Conservation (phyloP, 2,113 vertebrate genomes). For the Planiliza haematocheilus region DNA sequence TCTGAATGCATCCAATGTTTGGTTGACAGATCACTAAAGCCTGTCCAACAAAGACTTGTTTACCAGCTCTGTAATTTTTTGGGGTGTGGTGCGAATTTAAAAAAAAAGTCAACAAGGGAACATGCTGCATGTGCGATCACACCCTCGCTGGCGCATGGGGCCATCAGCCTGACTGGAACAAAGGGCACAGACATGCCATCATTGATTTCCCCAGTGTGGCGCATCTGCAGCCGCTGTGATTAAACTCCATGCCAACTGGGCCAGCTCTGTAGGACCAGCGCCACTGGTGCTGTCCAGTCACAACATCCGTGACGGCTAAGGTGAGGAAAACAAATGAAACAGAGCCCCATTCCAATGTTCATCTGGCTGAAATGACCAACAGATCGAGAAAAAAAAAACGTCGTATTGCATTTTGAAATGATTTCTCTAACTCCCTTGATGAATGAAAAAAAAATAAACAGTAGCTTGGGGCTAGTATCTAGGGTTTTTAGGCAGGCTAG, state of each 20-base stretch:
- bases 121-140: slow-evolving; percentile 51
- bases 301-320: slow-evolving; percentile 9
- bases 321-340: slow-evolving; percentile 5
- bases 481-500: too few species aligned
- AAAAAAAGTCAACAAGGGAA: slow-evolving; percentile 49
- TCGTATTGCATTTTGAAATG: too few species aligned
- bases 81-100: slow-evolving; percentile 27
- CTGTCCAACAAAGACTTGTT: slow-evolving; percentile 6
- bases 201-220: slow-evolving; percentile 53
- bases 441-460: too few species aligned
- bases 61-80: neutral
- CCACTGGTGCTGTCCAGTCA: slow-evolving; percentile 17
- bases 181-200: slow-evolving; percentile 44
- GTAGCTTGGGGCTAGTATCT: too few species aligned
- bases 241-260: slow-evolving; percentile 52
- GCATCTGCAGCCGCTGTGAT: slow-evolving; percentile 41
- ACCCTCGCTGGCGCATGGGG: slow-evolving; percentile 35
- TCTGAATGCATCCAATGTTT: slow-evolving; percentile 25
- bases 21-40: slow-evolving; percentile 44
- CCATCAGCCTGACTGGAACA: slow-evolving; percentile 38
- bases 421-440: too few species aligned
- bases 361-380: too few species aligned
- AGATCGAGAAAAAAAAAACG: too few species aligned
- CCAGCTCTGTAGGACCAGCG: slow-evolving; percentile 3
- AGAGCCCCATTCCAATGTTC: neutral